These are phyloP conservation scores for Lasioglossum lativentre DNA, from an alignment of 2,888 invertebrate species.

Conservation along the genomic window DNA sequence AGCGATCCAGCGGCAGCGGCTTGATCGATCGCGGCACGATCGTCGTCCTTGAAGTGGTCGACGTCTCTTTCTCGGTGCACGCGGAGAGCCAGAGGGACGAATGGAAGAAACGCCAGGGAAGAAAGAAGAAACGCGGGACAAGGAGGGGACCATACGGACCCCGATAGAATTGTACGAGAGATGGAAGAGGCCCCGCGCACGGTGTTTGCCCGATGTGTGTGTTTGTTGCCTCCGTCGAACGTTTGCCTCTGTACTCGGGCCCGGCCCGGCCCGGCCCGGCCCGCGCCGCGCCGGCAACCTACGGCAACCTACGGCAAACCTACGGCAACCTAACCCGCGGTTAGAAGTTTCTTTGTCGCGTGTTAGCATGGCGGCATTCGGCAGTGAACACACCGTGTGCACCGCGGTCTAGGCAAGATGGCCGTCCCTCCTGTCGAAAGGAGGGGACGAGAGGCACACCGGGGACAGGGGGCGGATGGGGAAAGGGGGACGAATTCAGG, in stretches of 20 bases:
- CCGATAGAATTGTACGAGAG: conserved; percentile 20
- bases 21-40: conserved; percentile 72
- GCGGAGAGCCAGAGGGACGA: conserved; percentile 45
- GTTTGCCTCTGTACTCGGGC: neutral
- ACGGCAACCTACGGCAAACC: conserved; percentile 26
- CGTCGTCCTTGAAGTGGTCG: conserved; percentile 75
- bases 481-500: conserved; percentile 74
- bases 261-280: neutral
- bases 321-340: conserved; percentile 58
- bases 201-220: conserved; percentile 8
- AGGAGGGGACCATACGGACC: neutral
- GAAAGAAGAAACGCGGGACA: conserved; percentile 31
- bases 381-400: conserved; percentile 62
- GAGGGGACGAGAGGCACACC: conserved; percentile 56
- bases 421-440: conserved; percentile 67
- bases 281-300: neutral
- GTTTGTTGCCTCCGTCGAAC: neutral
- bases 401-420: conserved; percentile 68
- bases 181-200: conserved; percentile 54
- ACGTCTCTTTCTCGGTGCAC: conserved; percentile 58
- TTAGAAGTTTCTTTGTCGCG: conserved; percentile 74
- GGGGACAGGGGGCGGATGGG: conserved; percentile 53
- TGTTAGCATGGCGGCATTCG: conserved; percentile 71
- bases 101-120: conserved; percentile 34
- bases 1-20: conserved; percentile 63